Evolutionary conservation across 2,797 vertebrate genomes (phyloP).

Genomic region (Hafferia zeledoni): DNA sequence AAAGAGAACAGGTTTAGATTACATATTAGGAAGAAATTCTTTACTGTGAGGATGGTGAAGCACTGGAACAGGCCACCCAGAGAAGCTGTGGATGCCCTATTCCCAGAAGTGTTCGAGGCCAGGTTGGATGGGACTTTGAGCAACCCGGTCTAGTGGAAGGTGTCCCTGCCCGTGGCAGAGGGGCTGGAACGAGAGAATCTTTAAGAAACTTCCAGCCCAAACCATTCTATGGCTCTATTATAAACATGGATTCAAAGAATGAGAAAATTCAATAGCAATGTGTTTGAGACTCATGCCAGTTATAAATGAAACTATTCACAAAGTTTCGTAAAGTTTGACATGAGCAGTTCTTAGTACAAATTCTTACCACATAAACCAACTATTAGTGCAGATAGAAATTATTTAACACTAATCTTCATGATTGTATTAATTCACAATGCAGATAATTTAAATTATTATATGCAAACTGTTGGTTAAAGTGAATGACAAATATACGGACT

Average conservation of each 20-base stretch:
- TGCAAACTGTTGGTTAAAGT: not conserved
- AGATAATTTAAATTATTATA: not conserved
- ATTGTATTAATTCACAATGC: not conserved
- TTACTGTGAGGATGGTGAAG: not conserved
- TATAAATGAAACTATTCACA: not conserved
- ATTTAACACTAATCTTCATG: not conserved
- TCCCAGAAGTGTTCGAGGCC: not conserved
- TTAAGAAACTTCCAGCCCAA: not conserved
- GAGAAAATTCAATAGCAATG: not conserved
- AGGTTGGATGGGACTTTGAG: not conserved
- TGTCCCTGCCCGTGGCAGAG: not conserved
- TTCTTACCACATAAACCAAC: not conserved
- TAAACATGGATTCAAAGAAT: not conserved
- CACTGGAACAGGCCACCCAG: not conserved
- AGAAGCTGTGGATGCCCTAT: not conserved
- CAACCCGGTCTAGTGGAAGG: fast-evolving
- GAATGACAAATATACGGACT: not conserved
- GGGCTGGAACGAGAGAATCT: not conserved
- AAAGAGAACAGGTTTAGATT: not conserved
- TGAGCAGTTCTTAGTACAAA: not conserved
- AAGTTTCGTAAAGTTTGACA: not conserved
- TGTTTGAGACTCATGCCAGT: not conserved
- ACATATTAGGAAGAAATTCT: not conserved
- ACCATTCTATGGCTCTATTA: not conserved
- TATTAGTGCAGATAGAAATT: not conserved